Evolutionary conservation across 92 coral and sea anemone species (phyloP).

Genomic region (Umimayanthus kanabou): DNA sequence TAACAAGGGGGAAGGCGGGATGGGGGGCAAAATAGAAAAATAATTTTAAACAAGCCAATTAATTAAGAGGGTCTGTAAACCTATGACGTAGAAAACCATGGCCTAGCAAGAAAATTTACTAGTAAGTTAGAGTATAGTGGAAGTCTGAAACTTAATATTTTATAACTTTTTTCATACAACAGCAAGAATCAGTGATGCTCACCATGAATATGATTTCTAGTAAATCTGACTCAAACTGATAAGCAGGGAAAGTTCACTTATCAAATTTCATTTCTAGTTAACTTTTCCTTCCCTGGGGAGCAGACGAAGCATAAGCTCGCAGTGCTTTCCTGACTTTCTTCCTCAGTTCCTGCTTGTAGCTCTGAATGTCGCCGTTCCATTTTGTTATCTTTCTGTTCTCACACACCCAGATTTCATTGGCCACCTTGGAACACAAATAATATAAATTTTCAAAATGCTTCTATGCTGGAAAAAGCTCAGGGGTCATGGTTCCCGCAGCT

Average conservation of each 20-base stretch:
- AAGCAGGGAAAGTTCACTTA: neutral
- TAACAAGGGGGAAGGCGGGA: too few relatives aligned
- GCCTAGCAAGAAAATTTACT: neutral
- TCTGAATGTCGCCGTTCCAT: constrained; percentile 92
- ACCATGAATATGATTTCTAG: neutral
- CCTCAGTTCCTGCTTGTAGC: constrained; percentile 89
- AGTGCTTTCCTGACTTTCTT: constrained; percentile 74
- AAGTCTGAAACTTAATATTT: neutral
- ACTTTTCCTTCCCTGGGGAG: constrained; percentile 36
- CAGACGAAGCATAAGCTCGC: constrained; percentile 30
- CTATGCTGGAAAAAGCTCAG: neutral
- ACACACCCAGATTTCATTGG: constrained; percentile 99
- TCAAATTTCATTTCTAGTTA: constrained; percentile 27
- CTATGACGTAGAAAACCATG: neutral
- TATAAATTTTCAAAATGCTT: neutral
- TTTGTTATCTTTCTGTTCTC: constrained; percentile 82
- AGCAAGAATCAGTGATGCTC: neutral
- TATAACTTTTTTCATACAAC: neutral
- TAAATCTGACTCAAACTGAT: neutral
- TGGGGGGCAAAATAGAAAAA: too few relatives aligned
- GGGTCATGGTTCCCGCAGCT: neutral
- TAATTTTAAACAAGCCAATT: too few relatives aligned
- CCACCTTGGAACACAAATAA: constrained; percentile 64
- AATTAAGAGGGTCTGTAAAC: neutral
- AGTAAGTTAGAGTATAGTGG: neutral